These are phyloP conservation scores for Procavia capensis DNA, from an alignment of 2,113 vertebrate genomes.

Conservation along the genomic window DNA sequence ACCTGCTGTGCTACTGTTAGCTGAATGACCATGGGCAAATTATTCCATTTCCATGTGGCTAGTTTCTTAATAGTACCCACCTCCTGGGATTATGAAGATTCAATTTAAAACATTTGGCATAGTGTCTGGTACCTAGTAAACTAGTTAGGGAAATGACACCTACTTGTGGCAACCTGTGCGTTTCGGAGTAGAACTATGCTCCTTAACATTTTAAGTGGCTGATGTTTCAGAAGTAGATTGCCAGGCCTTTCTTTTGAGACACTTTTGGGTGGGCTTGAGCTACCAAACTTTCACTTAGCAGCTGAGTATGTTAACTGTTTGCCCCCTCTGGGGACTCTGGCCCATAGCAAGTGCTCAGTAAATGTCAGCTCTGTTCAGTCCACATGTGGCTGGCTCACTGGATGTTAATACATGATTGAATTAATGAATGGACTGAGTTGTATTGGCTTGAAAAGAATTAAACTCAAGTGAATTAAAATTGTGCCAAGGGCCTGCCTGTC, in stretches of 20 bases:
- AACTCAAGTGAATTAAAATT: background rate
- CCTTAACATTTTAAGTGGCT: background rate
- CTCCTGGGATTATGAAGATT: background rate
- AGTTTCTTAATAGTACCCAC: background rate
- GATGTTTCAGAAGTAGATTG: background rate
- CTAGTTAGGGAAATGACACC: background rate
- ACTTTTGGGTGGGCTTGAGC: background rate
- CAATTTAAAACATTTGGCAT: background rate
- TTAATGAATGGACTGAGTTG: background rate
- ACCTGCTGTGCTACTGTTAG: background rate
- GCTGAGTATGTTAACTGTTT: background rate
- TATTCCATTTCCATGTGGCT: background rate
- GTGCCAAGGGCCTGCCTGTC: background rate
- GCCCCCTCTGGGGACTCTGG: background rate
- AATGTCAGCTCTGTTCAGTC: background rate
- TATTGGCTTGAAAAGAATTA: background rate
- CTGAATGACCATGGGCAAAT: background rate
- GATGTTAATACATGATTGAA: background rate
- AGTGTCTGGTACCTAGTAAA: background rate
- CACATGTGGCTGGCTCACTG: background rate
- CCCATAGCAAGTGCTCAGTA: background rate
- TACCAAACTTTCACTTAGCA: background rate
- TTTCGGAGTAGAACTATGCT: background rate
- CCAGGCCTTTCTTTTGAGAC: background rate
- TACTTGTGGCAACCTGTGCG: background rate